Percentiles rank a stretch among this genome's conserved stretches.
phyloP scores from a whole-genome alignment of 2,888 invertebrate species.

The Tiliacea aurago region DNA sequence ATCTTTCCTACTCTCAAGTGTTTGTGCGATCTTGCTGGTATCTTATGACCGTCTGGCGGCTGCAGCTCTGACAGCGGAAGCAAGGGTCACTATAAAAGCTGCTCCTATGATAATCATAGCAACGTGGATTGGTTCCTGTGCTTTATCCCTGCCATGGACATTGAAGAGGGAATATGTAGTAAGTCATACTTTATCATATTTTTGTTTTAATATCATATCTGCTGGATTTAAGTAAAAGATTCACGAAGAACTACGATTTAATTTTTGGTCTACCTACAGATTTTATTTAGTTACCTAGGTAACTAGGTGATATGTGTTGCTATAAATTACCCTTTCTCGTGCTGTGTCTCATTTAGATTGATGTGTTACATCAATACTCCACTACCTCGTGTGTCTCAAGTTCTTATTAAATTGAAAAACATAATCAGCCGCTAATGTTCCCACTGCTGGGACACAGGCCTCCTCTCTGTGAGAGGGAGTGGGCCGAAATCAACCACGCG shows the following conservation, averaged over 20 bases:
- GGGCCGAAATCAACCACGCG: no score
- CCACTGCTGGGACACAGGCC: no score
- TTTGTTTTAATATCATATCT: neutral
- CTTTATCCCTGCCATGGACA: constrained; percentile 92
- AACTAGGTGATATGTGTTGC: neutral
- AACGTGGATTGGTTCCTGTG: constrained; percentile 92
- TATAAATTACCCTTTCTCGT: neutral
- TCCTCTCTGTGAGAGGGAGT: no score
- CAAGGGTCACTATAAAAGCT: constrained; percentile 91
- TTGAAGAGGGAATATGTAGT: constrained; percentile 92
- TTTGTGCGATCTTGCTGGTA: constrained; percentile 94
- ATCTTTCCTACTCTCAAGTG: constrained; percentile 93
- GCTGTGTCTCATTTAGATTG: neutral
- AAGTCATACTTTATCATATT: constrained; percentile 14
- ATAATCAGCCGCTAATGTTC: no score
- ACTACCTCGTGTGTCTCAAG: neutral
- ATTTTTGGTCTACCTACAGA: no score
- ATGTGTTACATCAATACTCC: neutral
- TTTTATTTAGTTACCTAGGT: no score
- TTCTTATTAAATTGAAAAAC: no score
- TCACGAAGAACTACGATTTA: no score
- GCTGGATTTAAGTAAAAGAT: neutral
- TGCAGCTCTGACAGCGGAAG: constrained; percentile 93
- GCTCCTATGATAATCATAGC: constrained; percentile 92
- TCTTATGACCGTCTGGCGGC: constrained; percentile 96